These are phyloP conservation scores for Drymodes brunneopygia DNA, from an alignment of 2,113 vertebrate species.

Conservation along the genomic window DNA sequence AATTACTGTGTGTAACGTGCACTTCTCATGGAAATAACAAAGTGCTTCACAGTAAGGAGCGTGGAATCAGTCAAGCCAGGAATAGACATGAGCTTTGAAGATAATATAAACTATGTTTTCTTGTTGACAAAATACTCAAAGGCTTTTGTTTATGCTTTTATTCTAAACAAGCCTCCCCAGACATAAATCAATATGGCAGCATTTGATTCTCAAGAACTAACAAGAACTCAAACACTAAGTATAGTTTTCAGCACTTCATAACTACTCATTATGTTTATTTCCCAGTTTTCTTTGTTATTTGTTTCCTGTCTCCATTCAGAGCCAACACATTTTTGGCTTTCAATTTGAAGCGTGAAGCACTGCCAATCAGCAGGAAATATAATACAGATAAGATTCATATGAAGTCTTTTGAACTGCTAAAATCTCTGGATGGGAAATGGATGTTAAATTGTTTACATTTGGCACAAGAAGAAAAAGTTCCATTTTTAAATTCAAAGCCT, in stretches of 20 bases:
- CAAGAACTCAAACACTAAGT: conserved; percentile 46
- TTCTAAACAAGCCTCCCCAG: conserved; percentile 57
- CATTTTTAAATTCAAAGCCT: conserved; percentile 75
- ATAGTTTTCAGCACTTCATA: conserved; percentile 70
- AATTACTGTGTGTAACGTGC: conserved; percentile 21
- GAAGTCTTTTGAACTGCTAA: conserved; percentile 76
- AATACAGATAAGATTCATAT: conserved; percentile 77
- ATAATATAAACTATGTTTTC: conserved; percentile 60
- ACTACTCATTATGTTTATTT: conserved; percentile 69
- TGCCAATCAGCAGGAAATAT: conserved; percentile 78
- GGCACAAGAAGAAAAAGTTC: conserved; percentile 75
- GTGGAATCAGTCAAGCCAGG: background rate
- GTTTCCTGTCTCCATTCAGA: conserved; percentile 68
- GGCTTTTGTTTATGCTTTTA: conserved; percentile 59
- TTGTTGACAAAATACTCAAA: conserved; percentile 69
- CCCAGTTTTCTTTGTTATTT: conserved; percentile 72
- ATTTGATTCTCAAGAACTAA: conserved; percentile 42
- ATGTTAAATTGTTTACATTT: conserved; percentile 78
- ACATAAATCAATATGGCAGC: conserved; percentile 65
- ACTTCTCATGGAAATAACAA: background rate
- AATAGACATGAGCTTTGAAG: conserved; percentile 53
- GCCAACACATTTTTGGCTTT: conserved; percentile 75
- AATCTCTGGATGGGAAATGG: conserved; percentile 72
- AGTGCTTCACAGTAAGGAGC: conserved; percentile 20
- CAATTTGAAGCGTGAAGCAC: conserved; percentile 53